Evolutionary conservation across 2,888 invertebrate species (phyloP).

Genomic region (Sphinx pinastri): DNA sequence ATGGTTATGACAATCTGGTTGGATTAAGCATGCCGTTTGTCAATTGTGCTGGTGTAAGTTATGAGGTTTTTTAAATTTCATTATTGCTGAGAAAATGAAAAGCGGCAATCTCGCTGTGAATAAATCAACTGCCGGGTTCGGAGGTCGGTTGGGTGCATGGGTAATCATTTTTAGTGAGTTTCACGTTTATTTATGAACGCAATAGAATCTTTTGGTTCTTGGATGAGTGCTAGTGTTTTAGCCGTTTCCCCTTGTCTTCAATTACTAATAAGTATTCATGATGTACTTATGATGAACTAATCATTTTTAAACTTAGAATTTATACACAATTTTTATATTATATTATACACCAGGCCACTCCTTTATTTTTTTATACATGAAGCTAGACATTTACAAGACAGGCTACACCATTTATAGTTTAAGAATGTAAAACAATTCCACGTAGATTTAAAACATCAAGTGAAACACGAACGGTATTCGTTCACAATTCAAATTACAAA

Average conservation of each 20-base stretch:
- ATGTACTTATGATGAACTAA: background rate
- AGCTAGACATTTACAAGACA: too few relatives aligned
- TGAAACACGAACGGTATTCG: constrained; percentile 3
- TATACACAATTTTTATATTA: too few relatives aligned
- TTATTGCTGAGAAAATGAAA: constrained; percentile 23
- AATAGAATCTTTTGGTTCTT: too few relatives aligned
- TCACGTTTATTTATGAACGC: background rate
- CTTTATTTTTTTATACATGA: too few relatives aligned
- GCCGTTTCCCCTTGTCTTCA: too few relatives aligned
- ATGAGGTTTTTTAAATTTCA: constrained; percentile 33
- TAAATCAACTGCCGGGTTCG: constrained; percentile 21
- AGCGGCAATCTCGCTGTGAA: background rate
- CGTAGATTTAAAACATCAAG: constrained; percentile 4
- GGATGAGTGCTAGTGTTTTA: too few relatives aligned
- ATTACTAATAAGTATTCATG: too few relatives aligned
- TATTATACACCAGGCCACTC: too few relatives aligned
- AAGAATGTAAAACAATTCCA: constrained; percentile 15
- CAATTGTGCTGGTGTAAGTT: constrained; percentile 44
- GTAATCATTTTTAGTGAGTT: constrained; percentile 13
- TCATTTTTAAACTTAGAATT: background rate
- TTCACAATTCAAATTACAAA: constrained; percentile 18
- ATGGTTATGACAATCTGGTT: constrained; percentile 29
- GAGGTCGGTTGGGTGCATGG: background rate
- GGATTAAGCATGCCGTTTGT: constrained; percentile 51
- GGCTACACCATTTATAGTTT: background rate